Base-by-base conservation (phyloP, 2,113 vertebrate species). In the Pyrgilauda ruficollis region DNA sequence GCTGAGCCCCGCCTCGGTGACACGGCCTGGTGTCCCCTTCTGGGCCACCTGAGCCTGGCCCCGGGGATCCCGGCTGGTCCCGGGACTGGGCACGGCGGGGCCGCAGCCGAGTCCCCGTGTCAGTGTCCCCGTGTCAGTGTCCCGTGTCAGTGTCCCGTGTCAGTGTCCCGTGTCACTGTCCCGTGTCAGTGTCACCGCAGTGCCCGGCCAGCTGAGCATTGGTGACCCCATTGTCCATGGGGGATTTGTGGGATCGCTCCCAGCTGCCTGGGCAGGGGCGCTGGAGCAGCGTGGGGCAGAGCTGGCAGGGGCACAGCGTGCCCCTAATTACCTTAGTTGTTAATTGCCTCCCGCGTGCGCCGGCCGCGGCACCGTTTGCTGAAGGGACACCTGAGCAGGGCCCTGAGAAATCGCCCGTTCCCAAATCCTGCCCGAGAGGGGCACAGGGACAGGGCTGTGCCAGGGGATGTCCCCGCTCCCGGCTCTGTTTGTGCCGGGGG, bases 381-480 rank as follows among this genome's bases (percentile, higher is more conserved):
- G 20, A 22, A 47, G 56, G n/a, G 47, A 7, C 5, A 5, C 18
- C 43, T 8, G 12, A 6, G 75, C 50, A 9, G 66, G 39, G 21
- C 4, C 5, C 30, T 5, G 74, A 19, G 72, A 20, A 59, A 16
- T 23, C 0, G 2, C 33, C 43, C 15, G 3, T 13, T 9, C 10
- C 43, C 5, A 44, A 70, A 46, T 3, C 28, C 61, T 12, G 62
- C 37, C 37, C 1, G 14, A 9, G 10, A 23, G 73, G 39, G 66
- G 22, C 37, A 3, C 1, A 0, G 11, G 39, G 39, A 33, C 49
- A n/a, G 28, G 4, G 3, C 33, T 49, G 5, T 9, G 10, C n/a
- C 13, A 1, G 10, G 6, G 46, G 28, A 3, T 5, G 18, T 8
- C 22, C 10, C 58, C 13, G 1, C 31, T 2, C 1, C 1, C 1